A percentile compares a stretch with the other conserved stretches of the same genome.
phyloP scores from a whole-genome alignment of 2,888 invertebrate genomes.

The Drosophila bunnanda region DNA sequence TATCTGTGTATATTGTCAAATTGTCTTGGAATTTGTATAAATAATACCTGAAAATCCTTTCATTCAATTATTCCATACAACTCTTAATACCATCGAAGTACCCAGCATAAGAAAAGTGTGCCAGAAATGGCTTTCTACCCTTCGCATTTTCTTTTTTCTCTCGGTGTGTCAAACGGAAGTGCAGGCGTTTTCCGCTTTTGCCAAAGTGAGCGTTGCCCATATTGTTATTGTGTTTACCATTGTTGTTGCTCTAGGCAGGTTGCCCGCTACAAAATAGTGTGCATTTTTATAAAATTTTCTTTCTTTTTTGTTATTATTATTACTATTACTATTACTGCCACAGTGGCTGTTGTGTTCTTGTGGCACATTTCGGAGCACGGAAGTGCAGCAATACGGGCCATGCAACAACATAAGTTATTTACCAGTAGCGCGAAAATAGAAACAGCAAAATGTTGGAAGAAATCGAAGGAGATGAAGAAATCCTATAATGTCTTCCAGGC shows the following conservation, averaged over 20 bases:
- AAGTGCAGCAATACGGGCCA: constrained; percentile 67
- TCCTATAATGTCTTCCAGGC: constrained; percentile 1
- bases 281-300: constrained; percentile 67
- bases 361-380: constrained; percentile 66
- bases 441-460: constrained; percentile 3
- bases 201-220: constrained; percentile 67
- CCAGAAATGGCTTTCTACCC: constrained; percentile 34
- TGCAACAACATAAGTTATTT: constrained; percentile 53
- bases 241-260: constrained; percentile 58
- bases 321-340: constrained; percentile 23
- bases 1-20: neutral
- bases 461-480: neutral
- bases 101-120: constrained; percentile 24
- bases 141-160: constrained; percentile 10
- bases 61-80: neutral
- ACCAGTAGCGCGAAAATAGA: constrained; percentile 40
- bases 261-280: constrained; percentile 71
- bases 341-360: constrained; percentile 20
- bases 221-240: constrained; percentile 36
- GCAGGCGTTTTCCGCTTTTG: constrained; percentile 77
- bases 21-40: neutral
- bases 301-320: constrained; percentile 16
- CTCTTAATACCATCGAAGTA: neutral
- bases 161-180: constrained; percentile 68
- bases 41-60: too few relatives aligned